phyloP scores from a whole-genome alignment of 2,888 invertebrate genomes.

The Ischnura elegans region DNA sequence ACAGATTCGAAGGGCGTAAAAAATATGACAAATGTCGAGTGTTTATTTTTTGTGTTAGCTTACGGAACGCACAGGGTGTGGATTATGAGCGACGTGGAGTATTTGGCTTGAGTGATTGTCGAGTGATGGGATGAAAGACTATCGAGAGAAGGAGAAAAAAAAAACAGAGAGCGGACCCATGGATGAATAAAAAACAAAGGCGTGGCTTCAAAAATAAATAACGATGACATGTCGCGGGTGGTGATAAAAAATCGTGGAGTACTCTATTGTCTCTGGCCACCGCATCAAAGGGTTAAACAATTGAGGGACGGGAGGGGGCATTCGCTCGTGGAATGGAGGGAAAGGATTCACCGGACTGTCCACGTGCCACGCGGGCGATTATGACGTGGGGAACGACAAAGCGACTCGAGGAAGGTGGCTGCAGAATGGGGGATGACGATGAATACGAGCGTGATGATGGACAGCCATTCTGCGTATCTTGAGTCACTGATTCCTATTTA shows the following conservation, averaged over 20 bases:
- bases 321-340: not conserved
- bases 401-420: not conserved
- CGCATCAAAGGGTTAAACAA: not conserved
- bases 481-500: too few relatives aligned
- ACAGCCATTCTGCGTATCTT: too few relatives aligned
- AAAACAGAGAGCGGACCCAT: too few relatives aligned
- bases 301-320: not conserved
- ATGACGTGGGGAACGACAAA: not conserved
- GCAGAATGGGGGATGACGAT: too few relatives aligned
- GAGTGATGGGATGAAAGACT: not conserved
- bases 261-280: not conserved
- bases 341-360: not conserved
- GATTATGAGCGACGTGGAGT: not conserved
- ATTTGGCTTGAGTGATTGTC: not conserved
- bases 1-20: not conserved
- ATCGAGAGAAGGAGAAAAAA: not conserved
- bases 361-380: not conserved
- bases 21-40: not conserved
- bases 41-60: not conserved
- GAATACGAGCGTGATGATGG: too few relatives aligned
- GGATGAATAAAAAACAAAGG: not conserved
- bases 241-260: not conserved
- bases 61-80: not conserved
- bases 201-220: slow-evolving; percentile 5
- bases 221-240: not conserved